phyloP scores from a whole-genome alignment of 2,797 vertebrate species.

The Sebastes wilsoni region DNA sequence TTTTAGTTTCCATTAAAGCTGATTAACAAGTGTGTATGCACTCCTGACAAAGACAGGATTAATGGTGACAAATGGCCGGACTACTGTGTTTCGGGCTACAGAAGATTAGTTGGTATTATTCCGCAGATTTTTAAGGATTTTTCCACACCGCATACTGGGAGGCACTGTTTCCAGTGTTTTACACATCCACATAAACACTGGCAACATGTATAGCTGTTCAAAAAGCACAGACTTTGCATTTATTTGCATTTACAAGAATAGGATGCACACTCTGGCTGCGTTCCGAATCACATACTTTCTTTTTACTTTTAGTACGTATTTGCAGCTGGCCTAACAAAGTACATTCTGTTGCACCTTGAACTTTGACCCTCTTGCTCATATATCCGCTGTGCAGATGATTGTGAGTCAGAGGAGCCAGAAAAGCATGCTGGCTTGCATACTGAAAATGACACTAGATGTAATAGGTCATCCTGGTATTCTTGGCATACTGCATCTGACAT shows the following conservation, averaged over 20 bases:
- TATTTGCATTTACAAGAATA: conserved; percentile 3
- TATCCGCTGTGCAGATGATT: no score
- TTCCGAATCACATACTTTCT: no score
- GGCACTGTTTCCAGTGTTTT: conserved; percentile 23
- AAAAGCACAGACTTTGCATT: background rate
- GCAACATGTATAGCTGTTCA: background rate
- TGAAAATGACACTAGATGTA: no score
- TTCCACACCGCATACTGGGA: conserved; percentile 17
- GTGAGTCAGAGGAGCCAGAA: no score
- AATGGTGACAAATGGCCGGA: conserved; percentile 34
- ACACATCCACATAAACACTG: conserved; percentile 17
- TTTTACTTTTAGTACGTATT: no score
- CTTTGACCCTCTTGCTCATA: no score
- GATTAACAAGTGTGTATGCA: conserved; percentile 57
- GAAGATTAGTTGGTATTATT: conserved; percentile 55
- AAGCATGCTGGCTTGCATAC: no score
- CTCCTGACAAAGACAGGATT: conserved; percentile 54
- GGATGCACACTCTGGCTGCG: background rate
- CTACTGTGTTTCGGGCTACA: conserved; percentile 57
- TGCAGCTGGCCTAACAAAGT: no score
- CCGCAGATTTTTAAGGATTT: conserved; percentile 18
- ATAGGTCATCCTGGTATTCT: no score
- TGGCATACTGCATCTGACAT: no score
- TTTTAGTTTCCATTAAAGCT: conserved; percentile 52
- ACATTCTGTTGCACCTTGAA: background rate